Evolutionary conservation across 2,113 vertebrate genomes (phyloP), one percentile per base, ranked within the genome.

Genomic region (Cottus gobio): DNA sequence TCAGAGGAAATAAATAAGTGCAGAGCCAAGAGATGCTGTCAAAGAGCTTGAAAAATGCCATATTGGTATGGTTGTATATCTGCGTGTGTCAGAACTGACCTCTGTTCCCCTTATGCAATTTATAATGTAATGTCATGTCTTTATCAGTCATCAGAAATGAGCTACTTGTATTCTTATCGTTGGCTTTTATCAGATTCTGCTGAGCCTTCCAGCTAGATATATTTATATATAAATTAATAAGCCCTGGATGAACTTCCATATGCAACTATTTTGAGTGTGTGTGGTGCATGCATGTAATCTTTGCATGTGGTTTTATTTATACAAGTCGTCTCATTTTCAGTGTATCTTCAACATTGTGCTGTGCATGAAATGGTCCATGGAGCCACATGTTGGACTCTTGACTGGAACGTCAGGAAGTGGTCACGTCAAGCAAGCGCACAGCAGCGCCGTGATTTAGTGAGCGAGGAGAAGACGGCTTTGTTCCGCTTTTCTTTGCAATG

Each of bases 1-100:
- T 70, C 31, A 80, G 83, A 73, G 50, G 16, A 52, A 28, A 46
- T 83, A 77, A 89, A 86, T 85, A 60, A 80, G 2, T 7, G n/a
- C 44, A 18, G 16, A 31, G 52, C 18, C 3, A 1, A 82, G 70
- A 77, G 50, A 80, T 57, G 46, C 80, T 84, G 77, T 86, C 85
- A 81, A 68, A 80, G 78, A 82, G 34, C 44, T 11, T 68, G 42
- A 85, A 67, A 80, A 69, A 64, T 22, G 11, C 7, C 34, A 11
- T 5, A 6, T 48, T 58, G 54, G 30, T 39, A 26, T 79, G 64
- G 74, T 52, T 75, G 50, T 83, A 56, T 80, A 58, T 75, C 63
- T 39, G 34, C 5, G 8, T 75, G 71, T 64, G 22, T 72, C 57
- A 75, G 24, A 65, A 11, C 10, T 42, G 77, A 87, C 65, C 73